Evolutionary conservation across 2,888 invertebrate species (phyloP), one percentile per base, ranked within the genome.

Genomic region (Chrysodeixis includens): DNA sequence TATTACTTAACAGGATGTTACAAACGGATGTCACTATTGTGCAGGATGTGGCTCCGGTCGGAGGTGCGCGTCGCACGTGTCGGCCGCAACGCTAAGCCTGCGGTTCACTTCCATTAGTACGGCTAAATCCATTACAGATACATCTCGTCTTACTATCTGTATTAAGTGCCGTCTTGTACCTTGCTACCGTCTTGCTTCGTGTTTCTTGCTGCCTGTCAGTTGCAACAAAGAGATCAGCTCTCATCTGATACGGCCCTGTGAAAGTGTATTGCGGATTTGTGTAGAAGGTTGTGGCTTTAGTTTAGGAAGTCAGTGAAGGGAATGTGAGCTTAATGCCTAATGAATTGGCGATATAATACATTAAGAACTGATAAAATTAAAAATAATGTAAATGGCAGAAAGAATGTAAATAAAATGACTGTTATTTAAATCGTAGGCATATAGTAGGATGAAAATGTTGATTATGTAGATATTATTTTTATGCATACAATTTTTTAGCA

Each of bases 101-200:
- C 87, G 93, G 93, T 91, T 86, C 82, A 79, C 86, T 90, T 92
- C 93, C 93, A 93, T 93, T 93, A 92, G 90, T 84, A 85, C 79
- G 84, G 86, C 84, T 89, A 88, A 92, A 91, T 85, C 89, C 88
- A 91, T 92, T 93, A 92, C 82, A 76, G 86, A 87, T 86, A 89
- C 87, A 85, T 87, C 85, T 88, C 81, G 79, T 70, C 74, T 70
- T 76, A 69, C 78, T 56, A 67, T 62, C 61, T 60, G 66, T 65
- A 56, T 70, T 77, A 77, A 73, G 70, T 67, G 71, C 66, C 54
- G 62, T 79, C 56, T 69, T 62, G 51, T 51, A 53, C 44, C 30
- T 69, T 65, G 58, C 6, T 26, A 4, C 26, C 26, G 26, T 26
- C 26, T 26, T 26, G 26, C 26, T 26, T 26, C 26, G 6, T 26